Conservation (phyloP, 2,113 vertebrate genomes). For the Sus scrofa region DNA sequence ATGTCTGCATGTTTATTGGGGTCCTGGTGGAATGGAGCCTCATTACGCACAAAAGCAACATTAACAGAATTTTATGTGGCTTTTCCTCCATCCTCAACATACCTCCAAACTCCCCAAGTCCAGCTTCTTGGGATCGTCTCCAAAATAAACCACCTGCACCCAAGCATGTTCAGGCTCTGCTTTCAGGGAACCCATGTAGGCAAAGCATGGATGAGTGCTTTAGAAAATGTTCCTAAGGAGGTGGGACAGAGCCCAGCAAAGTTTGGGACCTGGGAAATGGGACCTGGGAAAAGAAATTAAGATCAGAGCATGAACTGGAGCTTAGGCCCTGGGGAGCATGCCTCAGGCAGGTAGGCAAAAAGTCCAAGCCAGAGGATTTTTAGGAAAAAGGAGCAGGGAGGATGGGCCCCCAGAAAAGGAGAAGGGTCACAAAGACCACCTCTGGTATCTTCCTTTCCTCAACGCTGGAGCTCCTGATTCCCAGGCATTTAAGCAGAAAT, state of each 20-base stretch:
- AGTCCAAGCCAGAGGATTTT: conserved; percentile 47
- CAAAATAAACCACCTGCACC: neutral
- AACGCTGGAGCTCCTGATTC: neutral
- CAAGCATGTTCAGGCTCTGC: neutral
- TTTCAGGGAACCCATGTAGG: neutral
- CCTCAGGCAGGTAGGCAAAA: conserved; percentile 63
- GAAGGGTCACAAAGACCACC: neutral
- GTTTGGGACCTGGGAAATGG: conserved; percentile 67
- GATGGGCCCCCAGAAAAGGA: neutral
- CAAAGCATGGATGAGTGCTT: neutral
- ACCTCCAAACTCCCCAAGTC: neutral
- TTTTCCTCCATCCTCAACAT: neutral
- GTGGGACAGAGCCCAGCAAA: neutral
- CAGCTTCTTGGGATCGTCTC: neutral
- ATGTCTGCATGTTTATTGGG: neutral
- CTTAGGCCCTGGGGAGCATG: conserved; percentile 32
- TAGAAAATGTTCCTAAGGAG: conserved; percentile 2
- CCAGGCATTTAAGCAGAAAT: conserved; percentile 35
- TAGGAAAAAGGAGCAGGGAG: neutral
- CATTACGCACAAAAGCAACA: neutral
- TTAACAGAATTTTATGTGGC: neutral
- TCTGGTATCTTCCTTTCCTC: neutral
- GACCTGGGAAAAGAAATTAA: conserved; percentile 61
- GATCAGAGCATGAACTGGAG: neutral
- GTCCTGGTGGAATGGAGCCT: neutral